Conservation (phyloP, 2,888 invertebrate genomes). For the Drosophila trichaetosa region DNA sequence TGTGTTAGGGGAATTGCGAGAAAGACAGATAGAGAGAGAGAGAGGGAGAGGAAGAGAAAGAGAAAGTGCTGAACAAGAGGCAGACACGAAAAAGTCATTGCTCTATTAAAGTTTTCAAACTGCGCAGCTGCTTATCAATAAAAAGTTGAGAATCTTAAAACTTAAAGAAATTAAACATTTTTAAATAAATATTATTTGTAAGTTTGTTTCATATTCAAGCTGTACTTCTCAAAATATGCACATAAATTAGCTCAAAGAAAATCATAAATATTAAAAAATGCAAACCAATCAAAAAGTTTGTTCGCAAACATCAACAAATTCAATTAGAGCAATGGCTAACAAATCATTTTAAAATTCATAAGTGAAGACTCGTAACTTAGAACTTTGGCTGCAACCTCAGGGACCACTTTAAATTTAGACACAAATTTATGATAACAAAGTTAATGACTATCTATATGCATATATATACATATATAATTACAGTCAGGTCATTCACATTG, state of each 20-base stretch:
- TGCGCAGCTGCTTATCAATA: not conserved
- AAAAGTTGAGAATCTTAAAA: not conserved
- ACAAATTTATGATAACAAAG: slow-evolving; percentile 54
- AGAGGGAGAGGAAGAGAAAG: not conserved
- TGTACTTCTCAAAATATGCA: not conserved
- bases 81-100: slow-evolving; percentile 10
- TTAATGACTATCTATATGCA: slow-evolving; percentile 35
- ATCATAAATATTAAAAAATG: slow-evolving; percentile 10
- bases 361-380: slow-evolving; percentile 34
- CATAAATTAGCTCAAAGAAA: slow-evolving; percentile 8
- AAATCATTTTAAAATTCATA: slow-evolving; percentile 54
- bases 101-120: slow-evolving; percentile 1
- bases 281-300: not conserved
- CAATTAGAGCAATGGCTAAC: slow-evolving; percentile 44
- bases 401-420: slow-evolving; percentile 27
- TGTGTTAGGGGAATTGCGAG: not conserved
- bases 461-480: not conserved
- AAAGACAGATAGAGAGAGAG: not conserved
- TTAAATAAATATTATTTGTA: not conserved
- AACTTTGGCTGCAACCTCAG: slow-evolving; percentile 28
- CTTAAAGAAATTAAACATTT: not conserved
- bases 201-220: not conserved
- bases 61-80: slow-evolving; percentile 2
- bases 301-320: slow-evolving; percentile 1
- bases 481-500: slow-evolving; percentile 27